phyloP scores from a whole-genome alignment of 2,113 vertebrate genomes.

The Stictonetta naevosa region DNA sequence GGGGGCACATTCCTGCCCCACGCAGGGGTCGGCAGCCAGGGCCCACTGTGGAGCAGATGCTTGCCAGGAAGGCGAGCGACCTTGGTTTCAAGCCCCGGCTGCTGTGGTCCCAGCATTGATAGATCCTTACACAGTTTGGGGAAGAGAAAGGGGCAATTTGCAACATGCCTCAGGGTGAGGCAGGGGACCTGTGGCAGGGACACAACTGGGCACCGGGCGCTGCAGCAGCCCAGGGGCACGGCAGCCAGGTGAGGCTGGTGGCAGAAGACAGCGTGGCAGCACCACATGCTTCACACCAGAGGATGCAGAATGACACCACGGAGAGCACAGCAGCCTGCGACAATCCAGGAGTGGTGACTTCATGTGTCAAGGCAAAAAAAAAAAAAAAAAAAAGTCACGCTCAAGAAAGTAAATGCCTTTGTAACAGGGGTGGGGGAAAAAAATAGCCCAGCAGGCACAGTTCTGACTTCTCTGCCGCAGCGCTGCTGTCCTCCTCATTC shows the following conservation, averaged over 20 bases:
- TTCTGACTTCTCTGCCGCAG: not conserved
- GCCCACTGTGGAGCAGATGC: not conserved
- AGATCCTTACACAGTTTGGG: not conserved
- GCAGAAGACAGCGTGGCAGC: not conserved
- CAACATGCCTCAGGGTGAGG: too few relatives aligned
- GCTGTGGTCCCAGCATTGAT: rapidly evolving
- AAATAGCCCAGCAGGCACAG: not conserved
- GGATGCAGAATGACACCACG: not conserved
- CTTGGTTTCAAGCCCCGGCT: not conserved
- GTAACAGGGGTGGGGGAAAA: not conserved
- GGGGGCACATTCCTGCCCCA: too few relatives aligned
- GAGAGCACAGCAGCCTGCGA: not conserved
- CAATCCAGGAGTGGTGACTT: not conserved
- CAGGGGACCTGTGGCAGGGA: not conserved
- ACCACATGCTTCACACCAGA: not conserved
- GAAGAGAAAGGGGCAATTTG: not conserved
- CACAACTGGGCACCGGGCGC: rapidly evolving
- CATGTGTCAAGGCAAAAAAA: not conserved
- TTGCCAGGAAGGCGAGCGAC: not conserved
- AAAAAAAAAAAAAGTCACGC: not conserved
- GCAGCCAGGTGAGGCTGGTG: not conserved
- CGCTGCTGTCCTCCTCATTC: not conserved
- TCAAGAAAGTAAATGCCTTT: not conserved
- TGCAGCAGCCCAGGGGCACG: not conserved
- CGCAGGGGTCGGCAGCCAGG: not conserved